These are phyloP conservation scores for Neoitamus cyanurus DNA, from an alignment of 2,888 invertebrate species.

Conservation along the genomic window DNA sequence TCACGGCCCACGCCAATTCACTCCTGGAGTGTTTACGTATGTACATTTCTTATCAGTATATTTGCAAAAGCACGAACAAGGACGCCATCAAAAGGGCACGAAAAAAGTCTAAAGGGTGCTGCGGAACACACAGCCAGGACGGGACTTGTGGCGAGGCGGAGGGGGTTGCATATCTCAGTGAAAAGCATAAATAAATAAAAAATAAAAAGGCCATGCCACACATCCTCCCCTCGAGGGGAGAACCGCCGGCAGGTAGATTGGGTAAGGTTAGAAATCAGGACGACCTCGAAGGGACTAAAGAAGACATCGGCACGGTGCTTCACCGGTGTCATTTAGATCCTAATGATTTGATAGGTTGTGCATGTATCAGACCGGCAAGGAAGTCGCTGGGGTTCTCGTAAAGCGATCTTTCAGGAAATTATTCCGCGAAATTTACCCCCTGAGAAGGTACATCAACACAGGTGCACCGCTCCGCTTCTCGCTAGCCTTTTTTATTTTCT, in stretches of 20 bases:
- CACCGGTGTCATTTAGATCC: constrained; percentile 65
- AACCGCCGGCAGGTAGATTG: background rate
- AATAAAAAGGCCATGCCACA: background rate
- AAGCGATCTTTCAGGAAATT: constrained; percentile 36
- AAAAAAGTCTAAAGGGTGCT: constrained; percentile 37
- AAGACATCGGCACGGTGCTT: constrained; percentile 16
- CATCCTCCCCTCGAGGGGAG: background rate
- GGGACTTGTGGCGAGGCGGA: background rate
- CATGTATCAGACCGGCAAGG: constrained; percentile 52
- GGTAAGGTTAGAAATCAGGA: background rate
- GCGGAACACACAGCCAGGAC: background rate
- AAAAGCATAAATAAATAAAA: background rate
- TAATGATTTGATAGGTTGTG: constrained; percentile 65
- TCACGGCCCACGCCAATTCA: background rate
- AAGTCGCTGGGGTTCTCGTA: constrained; percentile 35
- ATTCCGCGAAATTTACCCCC: constrained; percentile 2
- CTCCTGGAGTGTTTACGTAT: constrained; percentile 41
- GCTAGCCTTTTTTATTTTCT: background rate
- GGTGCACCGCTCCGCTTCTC: background rate
- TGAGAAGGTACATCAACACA: background rate
- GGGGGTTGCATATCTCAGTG: background rate
- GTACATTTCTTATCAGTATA: constrained; percentile 44
- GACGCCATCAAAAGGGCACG: constrained; percentile 29
- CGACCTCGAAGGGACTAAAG: constrained; percentile 14
- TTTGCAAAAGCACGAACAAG: constrained; percentile 39